Percentiles rank a stretch among this genome's conserved stretches.
Conservation (phyloP, 2,888 invertebrate species). For the Argyra leucocephala region DNA sequence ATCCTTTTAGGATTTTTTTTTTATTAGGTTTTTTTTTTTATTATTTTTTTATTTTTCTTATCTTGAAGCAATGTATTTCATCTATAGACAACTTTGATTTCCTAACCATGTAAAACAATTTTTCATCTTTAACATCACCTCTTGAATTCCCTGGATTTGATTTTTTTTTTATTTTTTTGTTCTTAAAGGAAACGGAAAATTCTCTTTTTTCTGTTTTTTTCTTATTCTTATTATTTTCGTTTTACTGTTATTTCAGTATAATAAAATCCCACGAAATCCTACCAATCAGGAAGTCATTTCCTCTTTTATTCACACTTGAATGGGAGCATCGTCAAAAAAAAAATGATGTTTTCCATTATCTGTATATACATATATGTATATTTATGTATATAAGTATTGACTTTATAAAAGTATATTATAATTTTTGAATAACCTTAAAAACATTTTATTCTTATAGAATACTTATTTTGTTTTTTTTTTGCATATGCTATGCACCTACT, state of each 20-base stretch:
- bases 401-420: too few species aligned
- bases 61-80: neutral
- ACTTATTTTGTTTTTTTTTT: neutral
- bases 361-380: neutral
- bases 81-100: constrained; percentile 3
- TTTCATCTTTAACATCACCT: neutral
- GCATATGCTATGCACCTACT: too few species aligned
- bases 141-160: neutral
- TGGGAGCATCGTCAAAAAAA: neutral
- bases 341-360: too few species aligned
- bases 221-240: neutral
- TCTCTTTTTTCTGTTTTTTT: neutral
- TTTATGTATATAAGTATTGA: too few species aligned
- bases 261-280: constrained; percentile 6
- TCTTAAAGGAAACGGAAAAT: neutral
- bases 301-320: constrained; percentile 6
- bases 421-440: too few species aligned
- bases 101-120: constrained; percentile 1
- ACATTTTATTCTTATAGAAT: too few species aligned
- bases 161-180: neutral
- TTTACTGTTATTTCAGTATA: neutral
- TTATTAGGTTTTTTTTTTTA: neutral
- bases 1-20: constrained; percentile 2
- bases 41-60: neutral
- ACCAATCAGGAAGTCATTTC: constrained; percentile 6